phyloP scores from a whole-genome alignment of 1,140 invertebrate species.

The Ephestia elutella region DNA sequence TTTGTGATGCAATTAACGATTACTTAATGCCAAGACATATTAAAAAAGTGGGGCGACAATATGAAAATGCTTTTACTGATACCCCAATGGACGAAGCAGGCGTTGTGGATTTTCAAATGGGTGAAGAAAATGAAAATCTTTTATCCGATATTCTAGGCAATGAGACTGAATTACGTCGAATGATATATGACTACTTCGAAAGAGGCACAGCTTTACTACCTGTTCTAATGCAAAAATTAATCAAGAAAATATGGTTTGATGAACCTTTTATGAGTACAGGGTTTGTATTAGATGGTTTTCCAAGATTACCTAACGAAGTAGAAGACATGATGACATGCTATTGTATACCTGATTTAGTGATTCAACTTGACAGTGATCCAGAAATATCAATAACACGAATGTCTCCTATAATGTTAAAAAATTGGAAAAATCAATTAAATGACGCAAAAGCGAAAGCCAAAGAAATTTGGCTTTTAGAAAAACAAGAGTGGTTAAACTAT shows the following conservation, averaged over 20 bases:
- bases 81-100: conserved; percentile 42
- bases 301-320: conserved; percentile 67
- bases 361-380: conserved; percentile 58
- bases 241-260: conserved; percentile 70
- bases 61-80: conserved; percentile 56
- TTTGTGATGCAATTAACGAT: conserved; percentile 50
- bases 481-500: conserved; percentile 39
- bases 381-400: conserved; percentile 52
- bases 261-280: conserved; percentile 61
- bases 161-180: conserved; percentile 48
- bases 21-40: conserved; percentile 52
- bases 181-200: conserved; percentile 65
- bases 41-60: conserved; percentile 52
- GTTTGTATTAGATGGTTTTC: conserved; percentile 76
- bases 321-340: conserved; percentile 64
- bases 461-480: conserved; percentile 37
- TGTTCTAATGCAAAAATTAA: conserved; percentile 49
- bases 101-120: conserved; percentile 39
- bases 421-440: conserved; percentile 59
- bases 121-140: conserved; percentile 44
- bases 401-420: conserved; percentile 40
- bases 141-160: conserved; percentile 40
- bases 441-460: conserved; percentile 41
- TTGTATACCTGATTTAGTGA: conserved; percentile 74
- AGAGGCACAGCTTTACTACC: conserved; percentile 48